Evolutionary conservation across 2,888 invertebrate genomes (phyloP).

Genomic region (Epistrophella euchroma): DNA sequence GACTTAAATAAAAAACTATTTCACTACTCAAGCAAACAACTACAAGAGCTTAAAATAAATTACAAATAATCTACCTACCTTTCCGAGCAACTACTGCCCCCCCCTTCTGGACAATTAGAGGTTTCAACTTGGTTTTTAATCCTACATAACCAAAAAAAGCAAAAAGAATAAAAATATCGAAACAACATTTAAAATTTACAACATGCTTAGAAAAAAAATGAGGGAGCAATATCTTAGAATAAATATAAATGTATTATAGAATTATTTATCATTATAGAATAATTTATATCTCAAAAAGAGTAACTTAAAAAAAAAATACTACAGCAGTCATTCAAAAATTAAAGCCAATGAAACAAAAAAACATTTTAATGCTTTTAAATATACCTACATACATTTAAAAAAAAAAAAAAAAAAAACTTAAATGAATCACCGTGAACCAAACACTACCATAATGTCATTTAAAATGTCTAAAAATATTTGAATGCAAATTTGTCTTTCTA

Average conservation of each 20-base stretch:
- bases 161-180: conserved; percentile 58
- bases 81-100: conserved; percentile 66
- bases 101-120: conserved; percentile 73
- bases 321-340: neutral
- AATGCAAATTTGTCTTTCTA: no score
- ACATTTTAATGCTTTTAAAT: no score
- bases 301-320: neutral
- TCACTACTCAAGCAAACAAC: conserved; percentile 4
- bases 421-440: no score
- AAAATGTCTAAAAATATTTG: no score
- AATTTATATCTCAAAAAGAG: neutral
- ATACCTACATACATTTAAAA: no score
- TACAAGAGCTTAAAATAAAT: neutral
- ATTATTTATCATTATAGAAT: neutral
- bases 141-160: conserved; percentile 71
- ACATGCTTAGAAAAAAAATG: conserved; percentile 60
- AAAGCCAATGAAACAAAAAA: neutral
- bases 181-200: conserved; percentile 73
- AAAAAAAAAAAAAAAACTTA: no score
- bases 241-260: conserved; percentile 11
- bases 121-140: conserved; percentile 76
- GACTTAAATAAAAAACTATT: neutral
- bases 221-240: conserved; percentile 30
- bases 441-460: no score
- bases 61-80: conserved; percentile 54